These are phyloP conservation scores for Eulemur coronatus DNA, from an alignment of 2,797 vertebrate species.

Conservation along the genomic window DNA sequence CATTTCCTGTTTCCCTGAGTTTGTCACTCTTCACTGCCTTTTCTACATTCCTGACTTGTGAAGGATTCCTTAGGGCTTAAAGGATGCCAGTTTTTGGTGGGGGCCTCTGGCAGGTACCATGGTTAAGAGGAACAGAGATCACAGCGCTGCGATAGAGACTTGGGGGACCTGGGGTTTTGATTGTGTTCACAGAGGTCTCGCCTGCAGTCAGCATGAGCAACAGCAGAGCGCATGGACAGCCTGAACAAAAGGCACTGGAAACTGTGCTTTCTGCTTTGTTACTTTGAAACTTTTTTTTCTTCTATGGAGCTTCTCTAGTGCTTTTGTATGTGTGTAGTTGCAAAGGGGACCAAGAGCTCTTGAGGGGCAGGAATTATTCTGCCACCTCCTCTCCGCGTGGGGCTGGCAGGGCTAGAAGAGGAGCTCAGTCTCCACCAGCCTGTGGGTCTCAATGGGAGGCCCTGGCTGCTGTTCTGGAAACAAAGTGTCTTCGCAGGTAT, in stretches of 20 bases:
- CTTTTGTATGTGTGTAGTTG: background rate
- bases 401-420: background rate
- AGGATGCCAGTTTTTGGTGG: background rate
- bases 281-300: background rate
- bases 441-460: background rate
- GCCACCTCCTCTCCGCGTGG: background rate
- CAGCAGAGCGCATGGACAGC: background rate
- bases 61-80: background rate
- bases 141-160: background rate
- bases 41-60: slow-evolving; percentile 12
- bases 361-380: background rate
- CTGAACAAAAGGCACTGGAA: background rate
- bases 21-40: background rate
- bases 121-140: background rate
- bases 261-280: background rate
- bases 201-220: background rate
- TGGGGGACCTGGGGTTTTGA: rapidly evolving
- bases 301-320: background rate
- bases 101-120: background rate
- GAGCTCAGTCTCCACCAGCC: background rate
- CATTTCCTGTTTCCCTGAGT: background rate
- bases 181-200: background rate
- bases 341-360: background rate
- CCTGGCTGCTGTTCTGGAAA: background rate
- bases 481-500: background rate